phyloP scores from a whole-genome alignment of 2,888 invertebrate genomes.

The Hydriomena furcata region DNA sequence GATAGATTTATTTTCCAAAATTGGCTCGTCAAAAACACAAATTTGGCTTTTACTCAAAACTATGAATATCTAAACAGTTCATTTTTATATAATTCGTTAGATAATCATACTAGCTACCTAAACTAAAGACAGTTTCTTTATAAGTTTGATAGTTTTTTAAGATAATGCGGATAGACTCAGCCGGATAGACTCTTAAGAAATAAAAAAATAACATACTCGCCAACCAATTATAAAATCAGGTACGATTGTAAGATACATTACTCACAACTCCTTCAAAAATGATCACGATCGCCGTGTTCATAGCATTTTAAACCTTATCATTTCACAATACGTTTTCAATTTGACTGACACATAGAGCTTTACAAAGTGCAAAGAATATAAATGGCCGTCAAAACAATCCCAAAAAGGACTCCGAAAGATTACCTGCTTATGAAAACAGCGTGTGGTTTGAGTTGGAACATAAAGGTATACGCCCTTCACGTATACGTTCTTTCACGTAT shows the following conservation, averaged over 20 bases:
- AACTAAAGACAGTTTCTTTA: too few relatives aligned
- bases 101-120: too few relatives aligned
- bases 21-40: too few relatives aligned
- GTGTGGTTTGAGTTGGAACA: slow-evolving; percentile 32
- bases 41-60: too few relatives aligned
- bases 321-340: not conserved
- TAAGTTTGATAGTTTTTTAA: too few relatives aligned
- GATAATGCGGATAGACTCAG: too few relatives aligned
- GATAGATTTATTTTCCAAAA: too few relatives aligned
- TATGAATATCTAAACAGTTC: too few relatives aligned
- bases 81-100: too few relatives aligned
- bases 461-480: slow-evolving; percentile 11
- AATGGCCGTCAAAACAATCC: slow-evolving; percentile 41
- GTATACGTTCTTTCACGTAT: not conserved
- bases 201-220: too few relatives aligned
- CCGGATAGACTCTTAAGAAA: too few relatives aligned
- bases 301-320: not conserved
- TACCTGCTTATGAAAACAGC: slow-evolving; percentile 35
- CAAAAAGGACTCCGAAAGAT: slow-evolving; percentile 37
- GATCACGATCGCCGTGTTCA: slow-evolving; percentile 7
- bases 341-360: slow-evolving; percentile 13
- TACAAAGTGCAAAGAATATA: slow-evolving; percentile 37
- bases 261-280: slow-evolving; percentile 5
- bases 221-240: slow-evolving; percentile 2
- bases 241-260: slow-evolving; percentile 1